Evolutionary conservation across 1,140 invertebrate genomes (phyloP), one percentile per base, ranked within the genome.

Genomic region (Oryctes rhinoceros): DNA sequence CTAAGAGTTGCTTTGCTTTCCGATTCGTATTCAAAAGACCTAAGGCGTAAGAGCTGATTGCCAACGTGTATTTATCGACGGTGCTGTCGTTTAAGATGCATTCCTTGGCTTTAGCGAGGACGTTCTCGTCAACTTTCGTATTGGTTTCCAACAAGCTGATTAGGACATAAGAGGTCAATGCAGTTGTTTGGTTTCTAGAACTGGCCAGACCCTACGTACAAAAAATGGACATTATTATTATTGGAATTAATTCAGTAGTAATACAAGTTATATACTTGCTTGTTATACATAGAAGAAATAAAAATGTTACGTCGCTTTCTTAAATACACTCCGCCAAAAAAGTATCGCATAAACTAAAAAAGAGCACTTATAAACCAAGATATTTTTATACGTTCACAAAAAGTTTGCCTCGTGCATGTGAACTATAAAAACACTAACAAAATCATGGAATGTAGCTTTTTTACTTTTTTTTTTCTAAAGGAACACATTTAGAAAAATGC

Each of bases 121-220:
- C 83, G 30, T 85, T 81, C 4, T 89, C 83, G 10, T 87, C 83
- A 48, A 90, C 83, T 18, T 87, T 82, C 39, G 89, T 86, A 0
- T 89, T 88, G 30, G 91, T 91, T 84, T 93, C 91, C 39, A 93
- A 81, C 15, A 94, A 87, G 44, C 92, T 89, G 3, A 92, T 88
- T 6, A 92, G 81, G 49, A 93, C 91, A 82, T 93, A 93, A 0
- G 92, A 91, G 0, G 92, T 92, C 48, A 93, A 84, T 0, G 89
- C 89, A 0, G 89, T 84, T 0, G 89, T 89, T 18, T 89, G 88
- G n/a, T 86, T 87, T 74, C 92, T 91, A n/a, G 91, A 91, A 53
- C 88, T 84, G 89, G 89, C 53, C 92, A 93, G 82, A n/a, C 92
- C 90, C 90, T 90, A 83, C 4, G 83, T 79, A 62, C 13, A 5